Evolutionary conservation across 2,113 vertebrate genomes (phyloP).

Genomic region (Piaya cayana): DNA sequence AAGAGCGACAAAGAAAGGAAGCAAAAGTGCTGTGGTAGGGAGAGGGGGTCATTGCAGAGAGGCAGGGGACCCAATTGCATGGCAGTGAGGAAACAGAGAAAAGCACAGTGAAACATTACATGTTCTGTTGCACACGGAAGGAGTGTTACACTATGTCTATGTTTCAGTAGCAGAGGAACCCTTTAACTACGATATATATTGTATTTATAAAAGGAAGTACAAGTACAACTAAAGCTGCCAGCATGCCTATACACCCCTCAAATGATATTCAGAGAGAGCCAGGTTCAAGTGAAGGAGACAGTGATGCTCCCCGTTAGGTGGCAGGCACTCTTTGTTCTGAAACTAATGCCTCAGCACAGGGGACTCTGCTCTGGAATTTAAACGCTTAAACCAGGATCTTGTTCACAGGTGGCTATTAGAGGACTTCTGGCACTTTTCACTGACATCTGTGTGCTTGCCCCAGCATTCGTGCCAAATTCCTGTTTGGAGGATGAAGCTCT

Average conservation of each 20-base stretch:
- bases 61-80: not conserved
- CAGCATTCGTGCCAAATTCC: not conserved
- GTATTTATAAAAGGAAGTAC: not conserved
- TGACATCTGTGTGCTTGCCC: not conserved
- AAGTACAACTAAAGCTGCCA: not conserved
- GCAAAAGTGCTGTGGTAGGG: constrained; percentile 13
- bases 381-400: not conserved
- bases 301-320: not conserved
- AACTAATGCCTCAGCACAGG: not conserved
- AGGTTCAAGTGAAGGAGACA: not conserved
- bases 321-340: not conserved
- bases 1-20: constrained; percentile 37
- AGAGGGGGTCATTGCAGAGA: not conserved
- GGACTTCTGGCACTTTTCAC: constrained; percentile 9
- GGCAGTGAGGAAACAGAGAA: not conserved
- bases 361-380: not conserved
- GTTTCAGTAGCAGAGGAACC: not conserved
- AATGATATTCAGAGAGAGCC: not conserved
- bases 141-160: fast-evolving
- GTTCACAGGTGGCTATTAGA: constrained; percentile 31
- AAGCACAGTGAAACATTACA: not conserved
- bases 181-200: not conserved
- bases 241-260: not conserved
- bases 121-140: not conserved
- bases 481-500: not conserved